Evolutionary conservation across 2,888 invertebrate species (phyloP).

Genomic region (Cosmia pyralina): DNA sequence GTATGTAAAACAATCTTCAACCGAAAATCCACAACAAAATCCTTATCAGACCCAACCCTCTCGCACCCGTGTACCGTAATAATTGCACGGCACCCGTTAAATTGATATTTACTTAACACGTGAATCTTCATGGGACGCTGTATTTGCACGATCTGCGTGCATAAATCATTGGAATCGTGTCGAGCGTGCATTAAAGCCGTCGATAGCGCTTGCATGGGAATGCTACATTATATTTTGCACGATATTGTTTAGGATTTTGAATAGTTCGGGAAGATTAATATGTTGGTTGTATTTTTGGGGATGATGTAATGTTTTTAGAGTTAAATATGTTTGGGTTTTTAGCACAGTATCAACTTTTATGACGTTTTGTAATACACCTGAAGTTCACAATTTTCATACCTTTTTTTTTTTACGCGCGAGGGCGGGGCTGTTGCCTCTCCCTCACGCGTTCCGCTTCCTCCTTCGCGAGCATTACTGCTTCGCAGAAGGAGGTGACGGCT

Average conservation of each 20-base stretch:
- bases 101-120: conserved; percentile 52
- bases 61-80: conserved; percentile 14
- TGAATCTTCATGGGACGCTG: conserved; percentile 42
- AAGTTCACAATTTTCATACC: background rate
- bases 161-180: conserved; percentile 57
- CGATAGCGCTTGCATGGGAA: conserved; percentile 54
- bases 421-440: no score
- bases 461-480: no score
- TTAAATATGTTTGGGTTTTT: background rate
- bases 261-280: conserved; percentile 37
- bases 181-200: conserved; percentile 49
- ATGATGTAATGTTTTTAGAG: background rate
- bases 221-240: conserved; percentile 44
- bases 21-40: background rate
- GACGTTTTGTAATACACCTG: background rate
- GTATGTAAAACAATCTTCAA: background rate
- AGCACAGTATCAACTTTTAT: background rate
- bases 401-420: no score
- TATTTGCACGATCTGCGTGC: conserved; percentile 50
- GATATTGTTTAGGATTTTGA: conserved; percentile 45
- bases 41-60: conserved; percentile 7
- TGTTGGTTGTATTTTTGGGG: conserved; percentile 22
- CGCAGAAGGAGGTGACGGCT: no score
- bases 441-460: no score
- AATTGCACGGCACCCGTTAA: conserved; percentile 36